phyloP scores from a whole-genome alignment of 2,113 vertebrate genomes.

The Rynchops niger region DNA sequence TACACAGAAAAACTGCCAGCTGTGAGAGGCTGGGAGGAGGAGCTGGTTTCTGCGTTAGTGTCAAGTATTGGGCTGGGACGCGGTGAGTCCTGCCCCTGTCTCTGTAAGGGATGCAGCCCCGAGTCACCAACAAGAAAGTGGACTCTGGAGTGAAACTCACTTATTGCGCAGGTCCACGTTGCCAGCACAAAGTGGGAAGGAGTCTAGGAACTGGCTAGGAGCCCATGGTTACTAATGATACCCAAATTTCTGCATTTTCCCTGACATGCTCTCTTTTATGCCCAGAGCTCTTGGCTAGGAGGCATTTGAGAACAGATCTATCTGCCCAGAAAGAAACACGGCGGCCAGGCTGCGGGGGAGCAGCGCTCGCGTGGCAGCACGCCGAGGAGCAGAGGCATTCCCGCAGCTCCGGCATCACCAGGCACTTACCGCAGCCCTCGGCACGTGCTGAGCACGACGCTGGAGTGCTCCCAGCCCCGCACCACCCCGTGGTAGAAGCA shows the following conservation, averaged over 20 bases:
- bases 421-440: conserved; percentile 85
- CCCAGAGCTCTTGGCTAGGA: background rate
- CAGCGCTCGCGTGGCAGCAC: fast-evolving
- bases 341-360: background rate
- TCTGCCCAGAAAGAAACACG: background rate
- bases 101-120: background rate
- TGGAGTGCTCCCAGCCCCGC: conserved; percentile 78
- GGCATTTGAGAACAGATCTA: background rate
- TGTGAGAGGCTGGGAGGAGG: background rate
- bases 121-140: background rate
- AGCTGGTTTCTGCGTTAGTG: background rate
- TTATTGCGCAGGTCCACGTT: fast-evolving
- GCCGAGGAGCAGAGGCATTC: background rate
- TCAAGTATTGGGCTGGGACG: fast-evolving
- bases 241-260: background rate
- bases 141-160: background rate
- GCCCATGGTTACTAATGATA: fast-evolving
- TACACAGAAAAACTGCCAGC: background rate
- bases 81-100: background rate
- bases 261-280: fast-evolving
- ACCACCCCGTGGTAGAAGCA: conserved; percentile 93
- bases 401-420: background rate
- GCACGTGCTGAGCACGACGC: conserved; percentile 87
- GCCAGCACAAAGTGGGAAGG: background rate
- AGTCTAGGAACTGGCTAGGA: background rate